Evolutionary conservation across 2,113 vertebrate species (phyloP), one percentile per base, ranked within the genome.

Genomic region (Bubo bubo): DNA sequence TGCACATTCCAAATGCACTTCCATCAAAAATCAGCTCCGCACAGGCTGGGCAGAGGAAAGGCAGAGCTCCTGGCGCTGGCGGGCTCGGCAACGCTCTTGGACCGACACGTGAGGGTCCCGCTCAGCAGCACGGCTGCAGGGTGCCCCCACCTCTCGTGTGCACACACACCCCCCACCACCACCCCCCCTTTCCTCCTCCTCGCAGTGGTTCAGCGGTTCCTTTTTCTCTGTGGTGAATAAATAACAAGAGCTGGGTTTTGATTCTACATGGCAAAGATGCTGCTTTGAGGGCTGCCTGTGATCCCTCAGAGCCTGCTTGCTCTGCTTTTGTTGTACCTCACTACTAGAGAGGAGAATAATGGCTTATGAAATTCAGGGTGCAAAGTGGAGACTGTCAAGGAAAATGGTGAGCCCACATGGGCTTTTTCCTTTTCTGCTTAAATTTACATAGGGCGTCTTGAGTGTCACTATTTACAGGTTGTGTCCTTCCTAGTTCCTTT

Each of bases 61-160:
- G 59, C 45, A n/a, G 39, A 23, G 39, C 35, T 64, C 28, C 34
- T 0, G 1, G 41, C 1, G 0, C 9, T 2, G 3, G 34, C 1
- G 4, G 27, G 18, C 27, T 53, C 6, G 0, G 22, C 60, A 8
- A 16, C 1, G 0, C 27, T 35, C 41, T 9, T 26, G 43, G 62
- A 10, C 35, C 12, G 37, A 81, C 56, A 34, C 0, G 1, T 2
- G 1, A 39, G 39, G 45, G 52, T 60, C 82, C 64, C 1, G 1
- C 39, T 66, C 3, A 2, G 63, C 63, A 59, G 87, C 12, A 0
- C 1, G 5, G 30, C 45, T 49, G 45, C 2, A 23, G 60, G 34
- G 15, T 55, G 30, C 27, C 52, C n/a, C 53, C 32, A 2, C 6
- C 41, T 63, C 56, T 37, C 2, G 0, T 18, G 30, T 43, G 39